Percentiles rank a stretch among this genome's conserved stretches.
phyloP scores from a whole-genome alignment of 2,797 vertebrate species.

The Platyrinchus mystaceus region DNA sequence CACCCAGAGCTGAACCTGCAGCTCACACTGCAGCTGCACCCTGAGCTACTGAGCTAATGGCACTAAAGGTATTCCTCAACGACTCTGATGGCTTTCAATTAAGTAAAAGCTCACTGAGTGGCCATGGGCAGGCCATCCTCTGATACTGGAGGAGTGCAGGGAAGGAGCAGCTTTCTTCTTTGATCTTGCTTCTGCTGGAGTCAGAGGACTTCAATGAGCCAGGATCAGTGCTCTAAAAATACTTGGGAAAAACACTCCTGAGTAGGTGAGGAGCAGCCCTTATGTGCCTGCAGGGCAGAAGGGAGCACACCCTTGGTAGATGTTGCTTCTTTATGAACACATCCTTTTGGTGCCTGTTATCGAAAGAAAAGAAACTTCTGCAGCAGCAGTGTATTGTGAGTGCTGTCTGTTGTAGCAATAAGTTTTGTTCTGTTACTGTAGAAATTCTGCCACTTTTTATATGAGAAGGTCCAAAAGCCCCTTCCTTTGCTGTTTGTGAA shows the following conservation, averaged over 20 bases:
- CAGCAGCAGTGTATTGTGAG: accelerated
- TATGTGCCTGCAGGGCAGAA: neutral
- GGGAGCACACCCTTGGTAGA: neutral
- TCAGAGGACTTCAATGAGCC: neutral
- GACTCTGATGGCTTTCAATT: neutral
- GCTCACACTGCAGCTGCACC: neutral
- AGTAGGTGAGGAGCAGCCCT: neutral
- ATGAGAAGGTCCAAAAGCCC: neutral
- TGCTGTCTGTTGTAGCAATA: neutral
- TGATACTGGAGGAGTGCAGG: neutral
- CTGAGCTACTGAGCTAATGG: neutral
- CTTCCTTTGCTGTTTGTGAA: neutral
- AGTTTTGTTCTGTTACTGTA: neutral
- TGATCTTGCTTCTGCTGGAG: neutral
- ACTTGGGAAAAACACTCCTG: neutral
- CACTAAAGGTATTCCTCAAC: neutral
- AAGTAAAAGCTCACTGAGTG: neutral
- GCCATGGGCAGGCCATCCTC: neutral
- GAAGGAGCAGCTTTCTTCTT: neutral
- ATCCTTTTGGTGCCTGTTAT: neutral
- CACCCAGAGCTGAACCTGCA: neutral
- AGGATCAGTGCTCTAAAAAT: neutral
- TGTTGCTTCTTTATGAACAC: neutral
- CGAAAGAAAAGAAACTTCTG: neutral
- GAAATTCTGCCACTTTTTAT: neutral